Evolutionary conservation across 2,113 vertebrate genomes (phyloP).

Genomic region (Corythaixoides concolor): DNA sequence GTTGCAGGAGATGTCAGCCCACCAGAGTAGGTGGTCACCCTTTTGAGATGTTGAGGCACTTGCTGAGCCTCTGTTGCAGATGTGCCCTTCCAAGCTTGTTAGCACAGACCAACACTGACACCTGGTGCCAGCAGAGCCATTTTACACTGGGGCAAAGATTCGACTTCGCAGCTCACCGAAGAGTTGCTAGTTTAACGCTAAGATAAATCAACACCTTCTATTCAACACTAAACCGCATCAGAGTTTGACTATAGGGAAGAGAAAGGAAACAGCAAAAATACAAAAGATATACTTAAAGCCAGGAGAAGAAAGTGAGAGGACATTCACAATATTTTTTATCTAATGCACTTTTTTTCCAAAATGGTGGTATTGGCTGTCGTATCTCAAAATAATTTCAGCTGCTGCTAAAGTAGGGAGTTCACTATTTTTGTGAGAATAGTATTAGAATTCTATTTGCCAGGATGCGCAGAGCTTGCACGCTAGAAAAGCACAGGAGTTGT

Average conservation of each 20-base stretch:
- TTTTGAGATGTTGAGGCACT: not conserved
- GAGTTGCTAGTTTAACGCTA: not conserved
- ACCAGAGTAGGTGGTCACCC: not conserved
- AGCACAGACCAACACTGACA: constrained; percentile 72
- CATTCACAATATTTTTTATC: not conserved
- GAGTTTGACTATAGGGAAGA: not conserved
- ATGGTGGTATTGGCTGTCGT: not conserved
- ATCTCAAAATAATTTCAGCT: not conserved
- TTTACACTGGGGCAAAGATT: not conserved
- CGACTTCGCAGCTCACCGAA: not conserved
- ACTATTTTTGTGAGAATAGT: not conserved
- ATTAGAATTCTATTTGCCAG: not conserved
- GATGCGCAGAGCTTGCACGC: not conserved
- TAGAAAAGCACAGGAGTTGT: not conserved
- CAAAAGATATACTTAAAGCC: not conserved
- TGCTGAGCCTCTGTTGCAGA: not conserved
- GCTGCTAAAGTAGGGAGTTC: not conserved
- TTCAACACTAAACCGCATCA: not conserved
- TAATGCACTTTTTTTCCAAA: not conserved
- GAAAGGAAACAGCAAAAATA: constrained; percentile 35
- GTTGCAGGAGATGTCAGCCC: fast-evolving
- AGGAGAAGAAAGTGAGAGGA: not conserved
- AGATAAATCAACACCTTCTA: constrained; percentile 11
- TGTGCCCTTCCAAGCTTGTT: not conserved
- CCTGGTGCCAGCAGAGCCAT: constrained; percentile 62